Base-by-base conservation (phyloP, 2,797 vertebrate genomes). In the Tamandua tetradactyla region DNA sequence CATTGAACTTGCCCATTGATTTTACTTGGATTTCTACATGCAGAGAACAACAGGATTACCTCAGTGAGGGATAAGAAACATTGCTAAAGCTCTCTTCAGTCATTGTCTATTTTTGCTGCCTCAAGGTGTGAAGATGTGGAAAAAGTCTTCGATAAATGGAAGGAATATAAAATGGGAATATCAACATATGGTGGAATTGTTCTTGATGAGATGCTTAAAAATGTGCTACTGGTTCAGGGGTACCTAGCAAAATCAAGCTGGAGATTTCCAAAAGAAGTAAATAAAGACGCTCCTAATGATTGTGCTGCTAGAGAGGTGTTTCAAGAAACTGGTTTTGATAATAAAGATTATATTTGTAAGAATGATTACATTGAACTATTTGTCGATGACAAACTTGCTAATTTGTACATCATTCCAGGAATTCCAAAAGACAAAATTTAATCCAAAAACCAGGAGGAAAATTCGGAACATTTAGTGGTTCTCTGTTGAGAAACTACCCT, bases 111-210 rank as follows among this genome's bases (percentile, higher is more conserved):
- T 99, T 98, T 98, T 99, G 97, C 97, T 99, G 98, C 99, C 99
- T 95, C 99, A 99, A 95, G 99, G n/a, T 95, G 99, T 95, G 99
- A 99, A 98, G 99, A 99, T 96, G 99, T 99, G 85, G 99, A 99
- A 97, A 99, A 99, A 90, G 98, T 99, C 97, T 98, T 99, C 78
- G 99, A 99, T 55, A 99, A 99, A 89, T 99, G 99, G 99, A 99
- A 99, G 98, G 99, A 99, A 96, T 99, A 99, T 96, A 99, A 99
- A 98, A 99, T 99, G 99, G 99, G 99, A 87, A 99, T 99, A 30
- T 99, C 99, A n/a, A 99, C 99, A 1, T 99, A 99, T 92, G 99
- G 99, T 97, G 99, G 99, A 57, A 99, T 99, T 98, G 99, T 99
- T 98, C 98, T 99, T 1, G 99, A 99, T 97, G 99, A 99, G 97